Base-by-base conservation (phyloP, 1,140 invertebrate species). In the Saccostrea glomerata region DNA sequence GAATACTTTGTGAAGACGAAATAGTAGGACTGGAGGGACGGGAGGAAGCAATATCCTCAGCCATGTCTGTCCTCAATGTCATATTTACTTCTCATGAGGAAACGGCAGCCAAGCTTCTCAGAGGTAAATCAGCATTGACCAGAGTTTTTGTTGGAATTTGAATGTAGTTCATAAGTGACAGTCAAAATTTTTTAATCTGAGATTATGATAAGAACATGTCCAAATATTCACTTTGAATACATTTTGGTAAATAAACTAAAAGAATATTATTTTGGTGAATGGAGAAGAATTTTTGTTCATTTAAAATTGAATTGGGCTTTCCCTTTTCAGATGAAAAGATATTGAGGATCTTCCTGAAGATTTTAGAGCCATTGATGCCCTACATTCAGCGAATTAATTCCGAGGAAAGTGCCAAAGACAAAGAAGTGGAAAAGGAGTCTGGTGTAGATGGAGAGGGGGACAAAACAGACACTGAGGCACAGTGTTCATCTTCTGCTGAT, bases 1-100 rank as follows among this genome's bases (percentile, higher is more conserved):
- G 77, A 13, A 56, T 83, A 11, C 82, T 93, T 0, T 93, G 92
- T 85, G 91, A 92, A 55, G 90, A 93, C 83, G 92, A 92, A 56
- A 92, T 93, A 6, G 90, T 93, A 1, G 90, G 90, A 1, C n/a
- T 93, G 4, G 90, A 92, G 17, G 90, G 90, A 5, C 73, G 86
- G 13, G 91, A 91, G 56, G 47, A 63, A 13, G 89, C 87, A 70
- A 85, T 93, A 13, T 89, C 88, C 2, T 92, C 91, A 40, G 90
- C 90, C n/a, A 36, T 93, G 12, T 92, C 91, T 70, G 89, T 93
- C 12, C 70, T 93, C 15, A 89, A 90, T 66, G 87, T 92, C 20
- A 88, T 93, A 17, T 89, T 91, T 88, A 87, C 86, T 12, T 86
- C 89, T 7, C 86, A 86, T 12, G 58, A 84, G 0, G 86, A 89